Conservation (phyloP, 2,888 invertebrate species). For the Ennomos fuscantarius region DNA sequence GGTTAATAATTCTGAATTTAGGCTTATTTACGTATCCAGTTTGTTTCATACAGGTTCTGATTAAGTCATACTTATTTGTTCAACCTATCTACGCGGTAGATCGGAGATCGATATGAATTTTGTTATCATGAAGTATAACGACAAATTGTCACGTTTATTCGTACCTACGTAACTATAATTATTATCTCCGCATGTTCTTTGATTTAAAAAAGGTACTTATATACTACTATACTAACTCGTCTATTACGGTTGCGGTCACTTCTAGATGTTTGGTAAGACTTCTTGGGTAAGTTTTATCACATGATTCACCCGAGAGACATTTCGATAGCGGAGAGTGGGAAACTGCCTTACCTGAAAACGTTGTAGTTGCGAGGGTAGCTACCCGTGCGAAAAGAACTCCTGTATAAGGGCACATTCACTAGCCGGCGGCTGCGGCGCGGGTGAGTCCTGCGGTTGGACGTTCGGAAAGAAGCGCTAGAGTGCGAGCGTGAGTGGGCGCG, state of each 20-base stretch:
- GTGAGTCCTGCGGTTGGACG: slow-evolving; percentile 19
- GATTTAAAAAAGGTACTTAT: slow-evolving; percentile 32
- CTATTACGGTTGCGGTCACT: slow-evolving; percentile 27
- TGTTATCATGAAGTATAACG: slow-evolving; percentile 1
- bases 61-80: not conserved
- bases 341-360: slow-evolving; percentile 63
- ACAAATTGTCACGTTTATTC: slow-evolving; percentile 34
- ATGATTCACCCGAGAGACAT: slow-evolving; percentile 56
- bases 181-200: slow-evolving; percentile 24
- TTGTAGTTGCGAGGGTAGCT: slow-evolving; percentile 49
- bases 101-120: slow-evolving; percentile 11
- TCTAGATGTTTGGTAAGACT: slow-evolving; percentile 33
- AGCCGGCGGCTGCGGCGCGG: slow-evolving; percentile 38
- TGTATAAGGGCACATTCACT: slow-evolving; percentile 73
- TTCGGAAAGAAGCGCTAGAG: slow-evolving; percentile 55
- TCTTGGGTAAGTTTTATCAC: slow-evolving; percentile 54
- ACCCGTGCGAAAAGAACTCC: slow-evolving; percentile 53
- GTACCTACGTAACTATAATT: slow-evolving; percentile 8
- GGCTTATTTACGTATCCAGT: no score
- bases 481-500: slow-evolving; percentile 52
- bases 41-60: no score
- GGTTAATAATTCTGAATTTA: no score
- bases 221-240: slow-evolving; percentile 3
- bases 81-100: slow-evolving; percentile 1
- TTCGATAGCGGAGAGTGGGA: slow-evolving; percentile 32